Conservation (phyloP, 1,140 invertebrate genomes). For the Hylaeus volcanicus region DNA sequence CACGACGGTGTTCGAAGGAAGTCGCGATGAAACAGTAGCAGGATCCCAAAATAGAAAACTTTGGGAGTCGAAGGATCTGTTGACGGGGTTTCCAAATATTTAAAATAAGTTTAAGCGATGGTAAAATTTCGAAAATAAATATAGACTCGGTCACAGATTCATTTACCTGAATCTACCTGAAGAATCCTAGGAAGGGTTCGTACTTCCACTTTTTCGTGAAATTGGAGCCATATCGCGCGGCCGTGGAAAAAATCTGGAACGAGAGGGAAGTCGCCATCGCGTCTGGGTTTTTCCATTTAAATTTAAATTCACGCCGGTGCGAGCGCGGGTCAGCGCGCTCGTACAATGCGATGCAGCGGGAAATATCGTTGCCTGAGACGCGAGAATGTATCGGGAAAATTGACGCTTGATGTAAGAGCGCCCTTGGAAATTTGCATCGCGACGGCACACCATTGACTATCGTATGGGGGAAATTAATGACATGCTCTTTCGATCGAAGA, state of each 20-base stretch:
- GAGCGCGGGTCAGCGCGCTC: constrained; percentile 29
- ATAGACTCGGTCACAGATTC: too few relatives aligned
- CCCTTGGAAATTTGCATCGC: neutral
- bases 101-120: too few relatives aligned
- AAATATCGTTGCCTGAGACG: constrained; percentile 25
- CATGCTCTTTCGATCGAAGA: too few relatives aligned
- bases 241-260: constrained; percentile 17
- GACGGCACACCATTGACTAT: neutral
- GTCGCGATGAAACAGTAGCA: neutral
- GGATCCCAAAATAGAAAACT: neutral
- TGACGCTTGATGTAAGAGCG: constrained; percentile 11
- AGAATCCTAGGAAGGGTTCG: constrained; percentile 9
- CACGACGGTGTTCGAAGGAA: too few relatives aligned
- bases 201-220: constrained; percentile 15
- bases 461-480: neutral
- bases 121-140: too few relatives aligned
- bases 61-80: too few relatives aligned
- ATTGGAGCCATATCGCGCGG: constrained; percentile 23
- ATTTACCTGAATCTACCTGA: neutral
- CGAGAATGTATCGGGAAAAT: constrained; percentile 32
- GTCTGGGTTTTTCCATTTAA: constrained; percentile 47
- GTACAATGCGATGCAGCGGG: constrained; percentile 19
- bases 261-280: neutral
- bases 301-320: constrained; percentile 39
- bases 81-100: too few relatives aligned